Evolutionary conservation across 2,113 vertebrate genomes (phyloP).

Genomic region (Pithys albifrons): DNA sequence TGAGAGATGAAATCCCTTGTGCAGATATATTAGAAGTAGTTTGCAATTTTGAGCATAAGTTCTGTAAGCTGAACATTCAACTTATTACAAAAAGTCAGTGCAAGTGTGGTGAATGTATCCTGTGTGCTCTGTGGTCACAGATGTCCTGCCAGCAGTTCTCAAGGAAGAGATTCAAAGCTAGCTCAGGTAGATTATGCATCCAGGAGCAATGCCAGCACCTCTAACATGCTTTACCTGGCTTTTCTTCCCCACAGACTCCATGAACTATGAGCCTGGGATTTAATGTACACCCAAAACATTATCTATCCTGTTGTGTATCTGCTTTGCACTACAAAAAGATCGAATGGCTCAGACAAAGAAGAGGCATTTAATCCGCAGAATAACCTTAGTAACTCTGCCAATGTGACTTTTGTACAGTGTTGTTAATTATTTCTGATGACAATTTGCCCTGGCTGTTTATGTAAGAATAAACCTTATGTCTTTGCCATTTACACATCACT

Average conservation of each 20-base stretch:
- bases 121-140: neutral
- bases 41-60: neutral
- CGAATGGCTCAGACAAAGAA: neutral
- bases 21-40: neutral
- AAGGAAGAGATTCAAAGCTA: neutral
- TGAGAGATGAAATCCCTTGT: neutral
- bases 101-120: neutral
- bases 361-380: conserved; percentile 33
- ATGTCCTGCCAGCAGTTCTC: neutral
- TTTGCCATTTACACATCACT: neutral
- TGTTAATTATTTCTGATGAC: neutral
- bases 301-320: conserved; percentile 13
- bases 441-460: neutral
- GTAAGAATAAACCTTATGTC: neutral
- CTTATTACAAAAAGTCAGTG: neutral
- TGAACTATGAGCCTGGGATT: neutral
- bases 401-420: neutral
- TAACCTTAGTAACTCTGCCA: conserved; percentile 19
- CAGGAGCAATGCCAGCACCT: neutral
- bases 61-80: accelerated
- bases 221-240: neutral
- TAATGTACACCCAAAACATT: neutral
- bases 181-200: neutral
- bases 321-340: conserved; percentile 19
- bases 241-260: neutral